These are phyloP conservation scores for Sebastes vulpes DNA, from an alignment of 2,797 vertebrate genomes.

Conservation along the genomic window DNA sequence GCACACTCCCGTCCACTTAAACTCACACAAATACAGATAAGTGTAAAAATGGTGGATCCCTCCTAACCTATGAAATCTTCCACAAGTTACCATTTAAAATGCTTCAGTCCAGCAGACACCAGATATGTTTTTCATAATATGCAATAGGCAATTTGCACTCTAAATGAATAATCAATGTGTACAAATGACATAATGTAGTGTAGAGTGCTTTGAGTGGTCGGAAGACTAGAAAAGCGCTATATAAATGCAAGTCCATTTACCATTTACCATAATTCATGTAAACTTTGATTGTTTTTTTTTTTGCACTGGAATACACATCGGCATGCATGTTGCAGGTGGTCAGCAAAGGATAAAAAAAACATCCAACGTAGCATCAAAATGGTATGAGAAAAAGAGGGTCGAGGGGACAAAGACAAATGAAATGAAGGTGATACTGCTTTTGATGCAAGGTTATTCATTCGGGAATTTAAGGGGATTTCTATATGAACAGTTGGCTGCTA, in stretches of 20 bases:
- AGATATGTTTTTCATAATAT: neutral
- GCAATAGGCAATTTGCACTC: neutral
- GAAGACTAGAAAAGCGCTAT: no score
- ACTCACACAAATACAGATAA: neutral
- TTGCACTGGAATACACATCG: neutral
- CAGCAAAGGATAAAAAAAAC: neutral
- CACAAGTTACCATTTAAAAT: neutral
- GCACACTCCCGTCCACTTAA: neutral
- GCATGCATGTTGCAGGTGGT: neutral
- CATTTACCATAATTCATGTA: neutral
- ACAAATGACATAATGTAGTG: neutral
- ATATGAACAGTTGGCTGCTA: neutral
- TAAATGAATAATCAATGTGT: neutral
- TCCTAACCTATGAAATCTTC: neutral
- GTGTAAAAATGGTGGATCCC: neutral
- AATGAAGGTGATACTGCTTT: neutral
- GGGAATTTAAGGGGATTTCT: neutral
- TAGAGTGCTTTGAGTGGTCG: no score
- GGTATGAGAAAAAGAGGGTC: neutral
- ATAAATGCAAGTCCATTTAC: no score
- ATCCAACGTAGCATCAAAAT: neutral
- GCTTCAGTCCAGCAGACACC: neutral
- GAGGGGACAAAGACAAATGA: neutral
- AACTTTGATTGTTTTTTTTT: neutral
- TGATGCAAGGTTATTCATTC: neutral